phyloP scores from a whole-genome alignment of 2,797 vertebrate species.

The Perodicticus potto region DNA sequence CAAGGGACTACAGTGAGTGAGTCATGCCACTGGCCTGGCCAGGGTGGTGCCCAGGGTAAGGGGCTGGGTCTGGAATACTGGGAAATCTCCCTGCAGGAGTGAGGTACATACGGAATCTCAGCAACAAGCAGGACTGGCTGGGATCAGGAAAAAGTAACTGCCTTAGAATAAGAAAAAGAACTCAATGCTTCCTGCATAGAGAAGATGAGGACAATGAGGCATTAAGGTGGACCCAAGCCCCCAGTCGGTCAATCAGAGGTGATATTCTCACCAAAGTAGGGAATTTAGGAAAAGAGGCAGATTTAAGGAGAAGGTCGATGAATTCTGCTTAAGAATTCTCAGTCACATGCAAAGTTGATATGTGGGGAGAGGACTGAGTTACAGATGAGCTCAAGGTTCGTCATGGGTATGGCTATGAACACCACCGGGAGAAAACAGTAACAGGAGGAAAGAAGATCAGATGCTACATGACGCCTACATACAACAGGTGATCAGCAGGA shows the following conservation, averaged over 20 bases:
- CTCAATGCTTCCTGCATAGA: no score
- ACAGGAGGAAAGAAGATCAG: background rate
- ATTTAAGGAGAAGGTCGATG: background rate
- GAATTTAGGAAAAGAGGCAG: background rate
- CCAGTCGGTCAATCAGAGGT: background rate
- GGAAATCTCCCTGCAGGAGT: background rate
- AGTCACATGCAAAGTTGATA: background rate
- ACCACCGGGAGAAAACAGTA: background rate
- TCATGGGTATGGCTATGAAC: background rate
- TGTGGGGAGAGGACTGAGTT: background rate
- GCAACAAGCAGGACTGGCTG: background rate
- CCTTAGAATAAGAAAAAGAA: background rate
- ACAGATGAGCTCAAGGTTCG: no score
- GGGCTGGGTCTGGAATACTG: background rate
- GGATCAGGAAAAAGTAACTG: background rate
- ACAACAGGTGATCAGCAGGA: background rate
- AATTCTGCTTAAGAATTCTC: background rate
- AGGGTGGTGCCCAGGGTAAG: background rate
- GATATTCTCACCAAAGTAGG: background rate
- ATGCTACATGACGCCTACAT: background rate
- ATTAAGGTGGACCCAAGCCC: background rate
- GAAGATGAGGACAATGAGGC: background rate
- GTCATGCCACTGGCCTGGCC: background rate
- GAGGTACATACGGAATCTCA: background rate
- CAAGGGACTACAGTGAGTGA: background rate